Evolutionary conservation across 2,113 vertebrate species (phyloP).

Genomic region (Phaethon lepturus): DNA sequence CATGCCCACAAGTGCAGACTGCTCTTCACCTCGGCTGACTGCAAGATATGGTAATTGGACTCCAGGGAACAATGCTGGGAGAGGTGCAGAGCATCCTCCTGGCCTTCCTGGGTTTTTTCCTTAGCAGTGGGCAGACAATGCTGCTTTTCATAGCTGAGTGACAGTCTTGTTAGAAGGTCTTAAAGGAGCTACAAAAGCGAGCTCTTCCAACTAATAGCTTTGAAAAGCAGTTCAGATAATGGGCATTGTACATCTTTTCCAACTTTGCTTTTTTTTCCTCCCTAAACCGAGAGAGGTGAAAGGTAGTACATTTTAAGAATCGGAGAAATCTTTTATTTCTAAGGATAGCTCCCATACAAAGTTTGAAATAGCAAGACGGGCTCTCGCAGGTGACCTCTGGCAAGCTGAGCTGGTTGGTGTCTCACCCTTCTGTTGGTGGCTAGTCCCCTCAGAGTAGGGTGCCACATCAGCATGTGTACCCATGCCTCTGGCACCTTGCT

Average conservation of each 20-base stretch:
- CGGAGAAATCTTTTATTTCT: not conserved
- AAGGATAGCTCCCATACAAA: not conserved
- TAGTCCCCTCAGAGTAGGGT: not conserved
- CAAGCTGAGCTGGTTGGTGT: not conserved
- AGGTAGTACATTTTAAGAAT: not conserved
- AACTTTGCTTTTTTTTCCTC: not conserved
- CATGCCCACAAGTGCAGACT: not conserved
- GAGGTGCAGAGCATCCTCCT: not conserved
- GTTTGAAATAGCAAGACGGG: not conserved
- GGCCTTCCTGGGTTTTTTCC: slow-evolving; percentile 34
- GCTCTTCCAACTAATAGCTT: not conserved
- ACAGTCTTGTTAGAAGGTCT: slow-evolving; percentile 3
- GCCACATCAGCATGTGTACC: not conserved
- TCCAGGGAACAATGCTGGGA: not conserved
- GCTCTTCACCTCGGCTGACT: slow-evolving; percentile 3
- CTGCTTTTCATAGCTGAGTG: slow-evolving; percentile 37
- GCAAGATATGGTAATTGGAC: slow-evolving; percentile 42
- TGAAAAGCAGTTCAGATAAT: not conserved
- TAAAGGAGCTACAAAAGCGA: slow-evolving; percentile 13
- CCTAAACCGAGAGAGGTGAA: not conserved
- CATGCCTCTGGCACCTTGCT: not conserved
- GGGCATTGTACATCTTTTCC: not conserved
- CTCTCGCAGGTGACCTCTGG: not conserved
- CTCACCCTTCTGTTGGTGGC: not conserved
- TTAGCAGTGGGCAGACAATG: not conserved